Conservation (phyloP, 2,797 vertebrate genomes). For the Amphiprion clarkii region DNA sequence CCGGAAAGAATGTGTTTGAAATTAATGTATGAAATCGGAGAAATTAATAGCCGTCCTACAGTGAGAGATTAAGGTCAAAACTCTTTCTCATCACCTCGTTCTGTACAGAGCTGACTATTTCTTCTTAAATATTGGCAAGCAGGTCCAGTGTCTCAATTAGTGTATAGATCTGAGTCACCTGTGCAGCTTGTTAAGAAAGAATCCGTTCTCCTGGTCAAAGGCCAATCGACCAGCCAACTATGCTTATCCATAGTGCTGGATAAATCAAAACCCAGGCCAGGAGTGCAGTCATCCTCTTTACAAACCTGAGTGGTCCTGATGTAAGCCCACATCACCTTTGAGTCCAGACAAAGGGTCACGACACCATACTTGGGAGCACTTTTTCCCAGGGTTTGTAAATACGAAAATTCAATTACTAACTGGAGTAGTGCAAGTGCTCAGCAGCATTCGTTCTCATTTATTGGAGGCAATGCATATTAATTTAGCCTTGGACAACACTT, state of each 20-base stretch:
- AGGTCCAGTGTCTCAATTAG: constrained; percentile 44
- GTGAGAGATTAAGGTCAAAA: constrained; percentile 39
- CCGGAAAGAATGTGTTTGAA: constrained; percentile 28
- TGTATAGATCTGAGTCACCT: constrained; percentile 32
- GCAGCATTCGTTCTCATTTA: background rate
- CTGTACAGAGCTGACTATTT: background rate
- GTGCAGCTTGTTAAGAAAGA: constrained; percentile 29
- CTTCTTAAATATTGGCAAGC: constrained; percentile 4
- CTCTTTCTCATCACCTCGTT: constrained; percentile 13
- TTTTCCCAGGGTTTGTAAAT: constrained; percentile 56
- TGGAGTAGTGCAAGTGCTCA: background rate
- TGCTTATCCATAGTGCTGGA: constrained; percentile 17
- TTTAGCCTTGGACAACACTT: background rate
- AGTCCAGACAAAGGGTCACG: constrained; percentile 8
- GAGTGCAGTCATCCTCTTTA: background rate
- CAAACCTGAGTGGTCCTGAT: constrained; percentile 12
- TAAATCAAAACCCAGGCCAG: background rate
- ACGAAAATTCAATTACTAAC: background rate
- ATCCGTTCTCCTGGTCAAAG: constrained; percentile 42
- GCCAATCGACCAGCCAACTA: constrained; percentile 27
- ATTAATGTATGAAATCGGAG: constrained; percentile 40
- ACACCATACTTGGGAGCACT: background rate
- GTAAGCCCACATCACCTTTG: constrained; percentile 28
- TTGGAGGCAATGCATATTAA: too few relatives aligned
- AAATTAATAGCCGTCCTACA: constrained; percentile 45